Evolutionary conservation across 92 coral and sea anemone species (phyloP).

Genomic region (Porites divaricata): DNA sequence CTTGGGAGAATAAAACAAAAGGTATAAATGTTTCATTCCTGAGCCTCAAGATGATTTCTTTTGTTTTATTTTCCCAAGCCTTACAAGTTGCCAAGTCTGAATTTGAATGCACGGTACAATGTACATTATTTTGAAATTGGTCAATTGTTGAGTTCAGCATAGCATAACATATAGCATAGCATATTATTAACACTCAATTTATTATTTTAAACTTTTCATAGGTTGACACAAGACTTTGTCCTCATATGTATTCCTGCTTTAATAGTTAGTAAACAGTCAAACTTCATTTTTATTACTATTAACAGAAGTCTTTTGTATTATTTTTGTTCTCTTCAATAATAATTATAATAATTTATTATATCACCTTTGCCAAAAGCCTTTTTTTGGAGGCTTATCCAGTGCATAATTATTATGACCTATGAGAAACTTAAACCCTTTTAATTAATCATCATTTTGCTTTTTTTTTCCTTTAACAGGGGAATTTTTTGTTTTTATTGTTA

Average conservation of each 20-base stretch:
- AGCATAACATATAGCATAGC: too few species aligned
- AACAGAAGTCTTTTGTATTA: neutral
- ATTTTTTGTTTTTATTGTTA: constrained; percentile 40
- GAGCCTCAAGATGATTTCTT: too few species aligned
- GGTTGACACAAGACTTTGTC: constrained; percentile 41
- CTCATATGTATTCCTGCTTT: constrained; percentile 40
- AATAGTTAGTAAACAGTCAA: constrained; percentile 28
- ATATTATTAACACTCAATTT: neutral
- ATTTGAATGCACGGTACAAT: too few species aligned
- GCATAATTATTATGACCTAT: neutral
- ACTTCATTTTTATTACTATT: neutral
- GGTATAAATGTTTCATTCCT: too few species aligned
- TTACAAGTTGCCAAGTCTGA: too few species aligned
- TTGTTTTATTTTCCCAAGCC: too few species aligned
- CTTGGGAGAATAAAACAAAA: too few species aligned
- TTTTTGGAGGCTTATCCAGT: too few species aligned
- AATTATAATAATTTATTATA: too few species aligned
- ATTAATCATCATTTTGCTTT: neutral
- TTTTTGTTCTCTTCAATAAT: neutral
- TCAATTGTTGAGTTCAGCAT: too few species aligned
- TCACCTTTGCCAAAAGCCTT: too few species aligned
- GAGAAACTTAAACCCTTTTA: neutral
- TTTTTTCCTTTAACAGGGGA: constrained; percentile 21
- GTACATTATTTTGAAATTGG: too few species aligned
- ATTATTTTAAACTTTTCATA: neutral